Conservation (phyloP, 1,140 invertebrate species). For the Drosophila grimshawi region DNA sequence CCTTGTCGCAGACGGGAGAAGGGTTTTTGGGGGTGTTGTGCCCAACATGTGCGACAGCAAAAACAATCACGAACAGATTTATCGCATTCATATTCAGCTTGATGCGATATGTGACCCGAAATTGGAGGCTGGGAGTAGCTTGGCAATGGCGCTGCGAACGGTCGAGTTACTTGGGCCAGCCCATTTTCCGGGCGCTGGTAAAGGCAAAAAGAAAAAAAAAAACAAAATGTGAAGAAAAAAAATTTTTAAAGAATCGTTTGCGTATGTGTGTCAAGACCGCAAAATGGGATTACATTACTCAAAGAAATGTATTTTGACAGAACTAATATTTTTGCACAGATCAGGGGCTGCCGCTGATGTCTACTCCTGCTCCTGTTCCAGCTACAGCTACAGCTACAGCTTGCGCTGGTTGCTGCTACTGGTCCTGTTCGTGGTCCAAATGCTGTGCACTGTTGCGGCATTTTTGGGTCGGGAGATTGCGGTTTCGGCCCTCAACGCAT, state of each 20-base stretch:
- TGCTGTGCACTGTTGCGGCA: neutral
- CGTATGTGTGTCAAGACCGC: slow-evolving; percentile 71
- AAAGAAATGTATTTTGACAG: slow-evolving; percentile 84
- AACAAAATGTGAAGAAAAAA: slow-evolving; percentile 17
- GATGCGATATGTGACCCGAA: slow-evolving; percentile 76
- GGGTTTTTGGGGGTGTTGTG: neutral
- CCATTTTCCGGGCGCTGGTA: no score
- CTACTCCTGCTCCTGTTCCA: neutral
- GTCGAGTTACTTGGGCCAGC: slow-evolving; percentile 27
- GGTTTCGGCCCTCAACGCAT: slow-evolving; percentile 4
- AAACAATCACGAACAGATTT: slow-evolving; percentile 84
- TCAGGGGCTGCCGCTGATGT: slow-evolving; percentile 60
- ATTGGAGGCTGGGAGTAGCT: slow-evolving; percentile 4
- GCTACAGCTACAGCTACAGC: neutral
- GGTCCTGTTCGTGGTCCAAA: neutral
- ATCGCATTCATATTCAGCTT: slow-evolving; percentile 81
- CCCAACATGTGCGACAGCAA: slow-evolving; percentile 53
- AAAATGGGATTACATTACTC: slow-evolving; percentile 84
- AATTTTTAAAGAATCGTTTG: slow-evolving; percentile 35
- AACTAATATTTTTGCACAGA: slow-evolving; percentile 83
- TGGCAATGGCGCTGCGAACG: slow-evolving; percentile 13
- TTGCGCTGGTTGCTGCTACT: no score
- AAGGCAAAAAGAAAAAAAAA: slow-evolving; percentile 6
- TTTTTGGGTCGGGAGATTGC: slow-evolving; percentile 23
- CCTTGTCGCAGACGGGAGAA: slow-evolving; percentile 20